phyloP scores from a whole-genome alignment of 2,113 vertebrate species.

The Pachycephala philippinensis region DNA sequence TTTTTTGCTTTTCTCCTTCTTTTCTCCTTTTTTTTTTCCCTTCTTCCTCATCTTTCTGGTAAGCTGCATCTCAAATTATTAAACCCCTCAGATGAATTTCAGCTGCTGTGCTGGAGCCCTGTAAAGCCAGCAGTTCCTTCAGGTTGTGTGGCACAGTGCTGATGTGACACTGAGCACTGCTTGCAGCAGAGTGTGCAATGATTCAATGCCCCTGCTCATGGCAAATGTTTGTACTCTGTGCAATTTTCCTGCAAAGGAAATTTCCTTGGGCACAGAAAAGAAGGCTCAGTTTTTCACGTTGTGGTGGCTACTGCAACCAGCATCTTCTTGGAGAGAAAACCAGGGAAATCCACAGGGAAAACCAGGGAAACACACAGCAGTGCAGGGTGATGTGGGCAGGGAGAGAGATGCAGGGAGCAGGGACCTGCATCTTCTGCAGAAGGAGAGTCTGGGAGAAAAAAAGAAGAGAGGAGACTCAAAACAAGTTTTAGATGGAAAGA shows the following conservation, averaged over 20 bases:
- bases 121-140: too few species aligned
- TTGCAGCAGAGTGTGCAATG: neutral
- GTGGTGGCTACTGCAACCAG: neutral
- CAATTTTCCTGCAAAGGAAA: too few species aligned
- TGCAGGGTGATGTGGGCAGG: neutral
- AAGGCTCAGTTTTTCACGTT: neutral
- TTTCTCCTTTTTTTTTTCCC: neutral
- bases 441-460: neutral
- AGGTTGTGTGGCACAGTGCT: neutral
- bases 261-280: neutral
- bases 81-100: neutral
- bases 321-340: neutral
- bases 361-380: neutral
- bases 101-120: neutral
- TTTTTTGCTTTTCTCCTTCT: too few species aligned
- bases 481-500: neutral
- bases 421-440: neutral
- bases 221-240: neutral
- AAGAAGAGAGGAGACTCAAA: neutral
- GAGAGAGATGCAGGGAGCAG: neutral
- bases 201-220: neutral
- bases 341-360: neutral
- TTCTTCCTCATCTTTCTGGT: neutral
- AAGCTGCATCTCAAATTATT: neutral
- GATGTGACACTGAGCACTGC: neutral